Evolutionary conservation across 2,797 vertebrate genomes (phyloP), one percentile per base, ranked within the genome.

Genomic region (Sebastes miniatus): DNA sequence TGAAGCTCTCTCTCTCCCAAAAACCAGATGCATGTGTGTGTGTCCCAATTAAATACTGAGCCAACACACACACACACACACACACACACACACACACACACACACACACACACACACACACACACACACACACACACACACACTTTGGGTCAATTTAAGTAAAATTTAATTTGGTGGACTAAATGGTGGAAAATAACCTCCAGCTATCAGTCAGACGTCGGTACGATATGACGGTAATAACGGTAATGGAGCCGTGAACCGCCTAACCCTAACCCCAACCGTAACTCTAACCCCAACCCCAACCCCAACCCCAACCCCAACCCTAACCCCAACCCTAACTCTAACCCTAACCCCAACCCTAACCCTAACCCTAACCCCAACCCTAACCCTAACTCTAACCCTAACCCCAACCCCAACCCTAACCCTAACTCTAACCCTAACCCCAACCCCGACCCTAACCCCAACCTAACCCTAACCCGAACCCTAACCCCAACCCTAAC

Each of bases 161-260:
- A 32, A 84, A 70, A 36, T 76, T 74, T 77, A 56, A 83, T 81
- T 69, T 54, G 73, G 32, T 69, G 56, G 80, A 83, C 29, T 65
- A 11, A 63, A 32, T 11, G 76, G 69, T 86, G 87, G 6, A 27
- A 27, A 29, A 29, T 29, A 6, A 29, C 29, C 29, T 29, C 29
- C 29, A 29, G 29, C 29, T 29, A 29, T 6, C 29, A 29, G 29
- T 29, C 29, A 29, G 29, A 29, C 29, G 6, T 6, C 6, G 29
- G 29, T 29, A 29, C 29, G 29, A 29, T 29, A 29, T 6, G 29
- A 29, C 29, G 29, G 29, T 29, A 31, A 2, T 52, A 24, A 79
- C 8, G 22, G 4, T 24, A 56, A 56, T 12, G 29, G 29, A 29
- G 29, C 29, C 6, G 29, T 29, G 29, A 29, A 29, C 29, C 29